These are phyloP conservation scores for Puffinus mauretanicus DNA, from an alignment of 2,113 vertebrate species.

Conservation along the genomic window DNA sequence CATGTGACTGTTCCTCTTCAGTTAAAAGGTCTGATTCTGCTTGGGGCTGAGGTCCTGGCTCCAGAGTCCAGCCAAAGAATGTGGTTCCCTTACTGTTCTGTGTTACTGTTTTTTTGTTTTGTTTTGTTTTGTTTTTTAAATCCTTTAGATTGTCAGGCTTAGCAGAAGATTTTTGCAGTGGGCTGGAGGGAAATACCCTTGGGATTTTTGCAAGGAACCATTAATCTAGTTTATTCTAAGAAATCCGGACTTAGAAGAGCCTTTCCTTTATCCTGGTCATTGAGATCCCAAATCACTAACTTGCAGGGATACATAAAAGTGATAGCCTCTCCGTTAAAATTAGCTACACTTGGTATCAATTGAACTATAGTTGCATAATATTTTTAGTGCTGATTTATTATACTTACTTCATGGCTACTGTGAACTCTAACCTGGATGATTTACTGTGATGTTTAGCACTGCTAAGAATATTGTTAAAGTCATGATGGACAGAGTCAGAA, in stretches of 20 bases:
- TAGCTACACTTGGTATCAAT: not conserved
- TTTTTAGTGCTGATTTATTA: slow-evolving; percentile 28
- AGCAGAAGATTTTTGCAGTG: not conserved
- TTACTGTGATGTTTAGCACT: not conserved
- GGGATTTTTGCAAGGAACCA: not conserved
- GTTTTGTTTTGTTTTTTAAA: not conserved
- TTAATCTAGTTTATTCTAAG: not conserved
- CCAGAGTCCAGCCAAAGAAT: not conserved
- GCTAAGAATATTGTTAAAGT: not conserved
- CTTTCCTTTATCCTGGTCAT: not conserved
- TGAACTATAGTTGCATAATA: slow-evolving; percentile 18
- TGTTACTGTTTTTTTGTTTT: not conserved
- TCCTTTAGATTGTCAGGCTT: not conserved
- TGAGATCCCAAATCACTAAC: not conserved
- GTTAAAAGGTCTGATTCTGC: slow-evolving; percentile 43
- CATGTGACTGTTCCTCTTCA: slow-evolving; percentile 56
- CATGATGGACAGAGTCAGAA: not conserved
- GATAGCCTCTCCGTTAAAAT: not conserved
- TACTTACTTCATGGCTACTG: not conserved
- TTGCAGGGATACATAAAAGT: not conserved
- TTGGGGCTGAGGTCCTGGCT: not conserved
- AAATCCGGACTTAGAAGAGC: not conserved
- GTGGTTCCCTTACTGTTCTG: not conserved
- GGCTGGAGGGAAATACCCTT: not conserved
- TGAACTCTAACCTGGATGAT: not conserved